These are phyloP conservation scores for Tetrax tetrax DNA, from an alignment of 2,113 vertebrate species.

Conservation along the genomic window DNA sequence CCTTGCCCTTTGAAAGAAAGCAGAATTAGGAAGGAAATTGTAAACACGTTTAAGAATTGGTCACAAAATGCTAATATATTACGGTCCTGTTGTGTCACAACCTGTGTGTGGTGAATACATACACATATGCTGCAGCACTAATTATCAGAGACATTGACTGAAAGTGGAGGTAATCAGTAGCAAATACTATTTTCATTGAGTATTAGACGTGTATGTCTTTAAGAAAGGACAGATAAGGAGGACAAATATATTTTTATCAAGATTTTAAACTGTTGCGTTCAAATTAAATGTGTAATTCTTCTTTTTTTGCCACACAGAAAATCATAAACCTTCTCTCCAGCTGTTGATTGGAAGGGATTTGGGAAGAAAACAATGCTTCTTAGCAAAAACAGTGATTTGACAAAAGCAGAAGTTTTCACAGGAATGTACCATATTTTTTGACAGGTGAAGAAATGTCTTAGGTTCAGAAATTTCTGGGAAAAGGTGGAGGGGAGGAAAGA, in stretches of 20 bases:
- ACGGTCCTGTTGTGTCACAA: background rate
- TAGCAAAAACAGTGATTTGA: background rate
- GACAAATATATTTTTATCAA: background rate
- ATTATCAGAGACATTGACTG: background rate
- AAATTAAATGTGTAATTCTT: background rate
- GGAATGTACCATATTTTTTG: background rate
- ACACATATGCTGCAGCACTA: background rate
- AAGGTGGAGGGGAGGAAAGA: background rate
- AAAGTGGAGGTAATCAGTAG: background rate
- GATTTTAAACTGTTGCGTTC: background rate
- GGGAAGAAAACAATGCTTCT: background rate
- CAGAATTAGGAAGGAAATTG: slow-evolving; percentile 34
- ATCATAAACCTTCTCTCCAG: background rate
- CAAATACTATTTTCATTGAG: background rate
- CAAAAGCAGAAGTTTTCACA: background rate
- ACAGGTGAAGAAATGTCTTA: background rate
- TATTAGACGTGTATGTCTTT: background rate
- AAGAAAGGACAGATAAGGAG: background rate
- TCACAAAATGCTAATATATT: slow-evolving; percentile 6
- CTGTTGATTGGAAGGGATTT: background rate
- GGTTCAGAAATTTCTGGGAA: background rate
- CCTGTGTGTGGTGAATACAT: background rate
- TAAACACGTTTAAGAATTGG: slow-evolving; percentile 52
- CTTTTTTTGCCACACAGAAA: background rate
- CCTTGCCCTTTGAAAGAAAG: slow-evolving; percentile 32